These are phyloP conservation scores for Coregonus sp. DNA, from an alignment of 2,797 vertebrate genomes.

Conservation along the genomic window DNA sequence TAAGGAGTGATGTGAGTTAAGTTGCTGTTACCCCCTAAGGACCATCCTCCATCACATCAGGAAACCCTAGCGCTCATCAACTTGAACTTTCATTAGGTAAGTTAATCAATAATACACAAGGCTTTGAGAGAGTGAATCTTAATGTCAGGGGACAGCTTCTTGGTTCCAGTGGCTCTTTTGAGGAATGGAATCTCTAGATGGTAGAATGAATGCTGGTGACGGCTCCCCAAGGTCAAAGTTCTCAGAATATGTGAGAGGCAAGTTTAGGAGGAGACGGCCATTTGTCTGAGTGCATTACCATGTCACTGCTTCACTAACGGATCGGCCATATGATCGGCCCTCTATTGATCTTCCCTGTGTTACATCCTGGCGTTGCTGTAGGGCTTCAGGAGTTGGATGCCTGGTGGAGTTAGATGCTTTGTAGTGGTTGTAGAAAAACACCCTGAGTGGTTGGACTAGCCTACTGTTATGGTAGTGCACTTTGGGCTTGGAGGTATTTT, in stretches of 20 bases:
- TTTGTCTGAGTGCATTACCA: constrained; percentile 20
- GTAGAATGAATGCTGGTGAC: not conserved
- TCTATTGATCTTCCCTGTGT: not conserved
- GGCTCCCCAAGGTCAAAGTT: not conserved
- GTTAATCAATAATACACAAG: constrained; percentile 28
- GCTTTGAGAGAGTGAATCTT: constrained; percentile 8
- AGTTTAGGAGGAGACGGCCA: not conserved
- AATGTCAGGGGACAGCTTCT: constrained; percentile 22
- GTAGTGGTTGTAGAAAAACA: not conserved
- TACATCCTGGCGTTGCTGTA: constrained; percentile 3
- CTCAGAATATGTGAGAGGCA: not conserved
- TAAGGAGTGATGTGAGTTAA: too few relatives aligned
- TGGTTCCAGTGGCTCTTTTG: constrained; percentile 5
- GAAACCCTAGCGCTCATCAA: not conserved
- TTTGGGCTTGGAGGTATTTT: not conserved
- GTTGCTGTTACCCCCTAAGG: not conserved
- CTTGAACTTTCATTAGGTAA: not conserved
- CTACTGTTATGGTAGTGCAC: not conserved
- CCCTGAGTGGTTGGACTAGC: not conserved
- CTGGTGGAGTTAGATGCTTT: not conserved
- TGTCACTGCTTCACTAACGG: not conserved
- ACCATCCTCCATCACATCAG: not conserved
- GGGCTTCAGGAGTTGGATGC: constrained; percentile 3
- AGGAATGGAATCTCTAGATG: constrained; percentile 17
- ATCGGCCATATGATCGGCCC: not conserved